Evolutionary conservation across 2,888 invertebrate genomes (phyloP), one percentile per base, ranked within the genome.

Genomic region (Machimus atricapillus): DNA sequence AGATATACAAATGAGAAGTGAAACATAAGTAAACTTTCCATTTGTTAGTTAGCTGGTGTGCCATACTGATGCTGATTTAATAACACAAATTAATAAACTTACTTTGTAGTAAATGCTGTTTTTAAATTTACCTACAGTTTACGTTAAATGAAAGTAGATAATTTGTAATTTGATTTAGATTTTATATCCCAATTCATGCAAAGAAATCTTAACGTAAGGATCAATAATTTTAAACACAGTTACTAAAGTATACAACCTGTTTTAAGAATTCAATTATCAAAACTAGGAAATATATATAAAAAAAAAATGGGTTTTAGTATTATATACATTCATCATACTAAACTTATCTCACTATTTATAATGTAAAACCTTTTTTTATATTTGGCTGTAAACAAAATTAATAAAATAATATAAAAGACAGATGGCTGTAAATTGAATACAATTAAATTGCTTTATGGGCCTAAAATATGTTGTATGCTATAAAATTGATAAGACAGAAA

Each of bases 31-130:
- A 66, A 66, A 66, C 27, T 66, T n/a, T 19, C 27, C 66, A 66
- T 9, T 27, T 37, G 73, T 88, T 86, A 87, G 88, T 87, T 87
- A 77, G 81, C 86, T 87, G 86, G 87, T 88, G 88, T 88, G 88
- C 88, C 88, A 88, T 88, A 88, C 88, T 88, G 88, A 85, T 87
- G 87, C 87, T 87, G 82, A 78, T 86, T 86, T 79, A 85, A 79
- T 40, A 85, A 46, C 27, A 81, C 43, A 66, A 87, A 14, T 86
- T 86, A 82, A 76, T 83, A 77, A 34, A 77, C 34, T 40, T 31
- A 88, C n/a, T 83, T 66, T 73, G 12, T 40, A 23, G 34, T 40
- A 58, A 58, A 37, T 37, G 52, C 74, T 87, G 14, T 40, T 78
- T 58, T 56, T 56, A 66, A 76, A 73, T 87, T 73, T 79, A 37